Evolutionary conservation across 2,888 invertebrate species (phyloP).

Genomic region (Leptarthrus brevirostris): DNA sequence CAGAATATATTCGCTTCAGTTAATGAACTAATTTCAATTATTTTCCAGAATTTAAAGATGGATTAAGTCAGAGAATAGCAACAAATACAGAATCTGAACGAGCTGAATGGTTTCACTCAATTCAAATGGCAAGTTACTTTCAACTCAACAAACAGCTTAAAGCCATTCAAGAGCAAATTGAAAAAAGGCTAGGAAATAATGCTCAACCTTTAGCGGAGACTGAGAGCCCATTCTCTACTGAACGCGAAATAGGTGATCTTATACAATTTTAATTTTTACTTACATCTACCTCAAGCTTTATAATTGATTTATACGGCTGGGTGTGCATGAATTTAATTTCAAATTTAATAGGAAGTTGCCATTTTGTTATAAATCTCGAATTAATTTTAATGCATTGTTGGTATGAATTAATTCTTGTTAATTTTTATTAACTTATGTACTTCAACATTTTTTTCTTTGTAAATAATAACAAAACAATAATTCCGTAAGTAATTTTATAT

Average conservation of each 20-base stretch:
- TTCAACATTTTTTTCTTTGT: no score
- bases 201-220: constrained; percentile 33
- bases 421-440: no score
- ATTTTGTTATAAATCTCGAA: no score
- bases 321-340: constrained; percentile 13
- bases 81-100: constrained; percentile 84
- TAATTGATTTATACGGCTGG: no score
- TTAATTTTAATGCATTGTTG: no score
- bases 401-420: no score
- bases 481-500: no score
- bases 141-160: constrained; percentile 80
- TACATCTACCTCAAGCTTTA: no score
- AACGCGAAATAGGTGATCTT: constrained; percentile 75
- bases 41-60: constrained; percentile 83
- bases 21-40: no score
- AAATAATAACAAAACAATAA: no score
- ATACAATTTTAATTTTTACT: constrained; percentile 61
- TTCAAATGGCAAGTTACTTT: constrained; percentile 86
- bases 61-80: constrained; percentile 82
- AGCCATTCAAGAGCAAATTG: constrained; percentile 72
- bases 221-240: not conserved
- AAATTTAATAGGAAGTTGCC: no score
- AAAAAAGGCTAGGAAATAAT: constrained; percentile 67
- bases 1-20: no score
- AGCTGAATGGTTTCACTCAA: constrained; percentile 85